phyloP scores from a whole-genome alignment of 1,140 invertebrate species.

The Campodea augens region DNA sequence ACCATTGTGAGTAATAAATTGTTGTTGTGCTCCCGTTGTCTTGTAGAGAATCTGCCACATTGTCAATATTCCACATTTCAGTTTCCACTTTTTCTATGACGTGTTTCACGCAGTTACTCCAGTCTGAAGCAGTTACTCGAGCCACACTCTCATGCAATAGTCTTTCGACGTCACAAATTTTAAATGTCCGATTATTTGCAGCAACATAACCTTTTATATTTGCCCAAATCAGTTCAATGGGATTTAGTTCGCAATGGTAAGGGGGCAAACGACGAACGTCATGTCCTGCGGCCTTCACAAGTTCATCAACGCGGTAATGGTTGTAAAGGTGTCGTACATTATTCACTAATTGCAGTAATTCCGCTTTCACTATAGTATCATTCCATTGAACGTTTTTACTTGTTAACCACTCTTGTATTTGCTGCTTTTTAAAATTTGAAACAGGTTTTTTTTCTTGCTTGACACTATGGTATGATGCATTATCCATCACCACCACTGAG shows the following conservation, averaged over 20 bases:
- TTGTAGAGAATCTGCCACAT: no score
- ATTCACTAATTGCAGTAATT: not conserved
- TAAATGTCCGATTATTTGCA: no score
- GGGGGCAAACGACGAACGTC: slow-evolving; percentile 8
- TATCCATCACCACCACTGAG: not conserved
- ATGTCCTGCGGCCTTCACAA: slow-evolving; percentile 1
- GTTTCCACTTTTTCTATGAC: no score
- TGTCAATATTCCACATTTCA: no score
- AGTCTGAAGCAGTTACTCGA: no score
- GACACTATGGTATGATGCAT: not conserved
- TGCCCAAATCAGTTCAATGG: slow-evolving; percentile 10
- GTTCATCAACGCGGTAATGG: slow-evolving; percentile 1
- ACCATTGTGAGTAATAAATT: no score
- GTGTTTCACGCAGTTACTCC: no score
- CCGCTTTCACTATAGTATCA: not conserved
- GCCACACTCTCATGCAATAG: no score
- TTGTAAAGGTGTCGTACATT: not conserved
- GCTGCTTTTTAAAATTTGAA: not conserved
- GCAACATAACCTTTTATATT: slow-evolving; percentile 6
- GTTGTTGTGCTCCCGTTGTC: no score
- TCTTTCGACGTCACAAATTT: no score
- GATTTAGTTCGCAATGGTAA: slow-evolving; percentile 10
- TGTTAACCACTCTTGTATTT: not conserved
- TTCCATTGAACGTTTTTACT: not conserved
- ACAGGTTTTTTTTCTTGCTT: not conserved